Base-by-base conservation (phyloP, 2,888 invertebrate species). In the Plemyria rubiginata region DNA sequence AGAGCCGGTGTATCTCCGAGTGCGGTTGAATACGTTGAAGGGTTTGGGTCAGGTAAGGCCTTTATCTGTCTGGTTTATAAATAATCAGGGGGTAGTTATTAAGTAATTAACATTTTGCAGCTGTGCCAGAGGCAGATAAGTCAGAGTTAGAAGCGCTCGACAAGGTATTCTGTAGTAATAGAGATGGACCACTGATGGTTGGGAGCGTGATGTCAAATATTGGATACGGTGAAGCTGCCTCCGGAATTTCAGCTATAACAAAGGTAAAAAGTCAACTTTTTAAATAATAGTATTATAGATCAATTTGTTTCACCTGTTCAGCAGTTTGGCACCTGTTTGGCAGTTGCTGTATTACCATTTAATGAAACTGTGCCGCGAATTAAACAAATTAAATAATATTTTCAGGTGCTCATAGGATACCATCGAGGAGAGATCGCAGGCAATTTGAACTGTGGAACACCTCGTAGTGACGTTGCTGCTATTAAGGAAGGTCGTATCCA, bases 371-470 rank as follows among this genome's bases (percentile, higher is more conserved):
- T 8, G 32, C 1, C 2, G 6, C 6, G 32, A 4, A 38, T 38
- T 38, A 1, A 38, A 3, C 11, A 13, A 13, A 5, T 13, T 13
- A 13, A 2, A 15, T 15, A 7, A 43, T 6, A 13, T 13, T 43
- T 43, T 43, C 41, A 85, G 85, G 75, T 85, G 0, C 62, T 84
- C 12, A 87, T 96, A 48, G 94, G 95, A 0, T 96, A 96, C 90
- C 95, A 96, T 77, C 89, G 90, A 38, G 94, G 95, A 0, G 71
- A 87, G 7, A 92, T 97, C 59, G 96, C 96, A 0, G 94, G 95
- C 0, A 97, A 96, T 80, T 87, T 97, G 29, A 94, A 97, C 80
- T 96, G 88, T 77, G 87, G 92, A 0, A 85, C 78, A 1, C 95
- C 96, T 0, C 85, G 93, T 3, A 80, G 83, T 45, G 92, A 90